Base-by-base conservation (phyloP, 2,113 vertebrate species). In the Neolamprologus sp. region DNA sequence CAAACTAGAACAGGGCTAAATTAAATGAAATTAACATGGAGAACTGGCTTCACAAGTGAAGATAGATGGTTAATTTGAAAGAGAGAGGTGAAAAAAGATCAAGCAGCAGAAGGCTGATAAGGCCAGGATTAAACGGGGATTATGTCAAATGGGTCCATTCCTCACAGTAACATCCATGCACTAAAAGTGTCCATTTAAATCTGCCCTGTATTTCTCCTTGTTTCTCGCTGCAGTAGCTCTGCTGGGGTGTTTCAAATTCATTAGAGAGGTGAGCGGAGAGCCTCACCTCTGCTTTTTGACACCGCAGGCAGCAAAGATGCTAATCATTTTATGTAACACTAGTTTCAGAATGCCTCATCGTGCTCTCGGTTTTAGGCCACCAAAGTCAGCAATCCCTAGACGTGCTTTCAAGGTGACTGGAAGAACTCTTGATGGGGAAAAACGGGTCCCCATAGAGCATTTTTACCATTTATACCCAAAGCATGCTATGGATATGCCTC, bases 141-240 rank as follows among this genome's bases (percentile, higher is more conserved):
- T 88, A 87, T 85, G 60, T 91, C 54, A 47, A 82, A 40, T 40
- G 35, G 80, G 53, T 80, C 42, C 33, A 23, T 84, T 86, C 6
- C 85, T 91, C 63, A 81, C 53, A 65, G 82, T 80, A 63, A 87
- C 81, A 60, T 68, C 37, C 85, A 84, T 81, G 82, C n/a, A 82
- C 35, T 84, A 16, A 2, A 82, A 83, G 85, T 92, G 89, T 92
- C 89, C 68, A 60, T 87, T 88, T 83, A 88, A 92, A 93, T 89
- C 73, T 63, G 63, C 26, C 65, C 68, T 81, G 40, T 26, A 53
- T 85, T 86, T 57, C 73, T 78, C 73, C 73, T 78, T 33, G 33
- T 51, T 63, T 58, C 19, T 53, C 1, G 9, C 83, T 75, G 85
- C 86, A 80, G 55, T 63, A 14, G 47, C 81, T 68, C 73, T 21